Evolutionary conservation across 2,888 invertebrate genomes (phyloP), one percentile per base, ranked within the genome.

Genomic region (Dioctria rufipes): DNA sequence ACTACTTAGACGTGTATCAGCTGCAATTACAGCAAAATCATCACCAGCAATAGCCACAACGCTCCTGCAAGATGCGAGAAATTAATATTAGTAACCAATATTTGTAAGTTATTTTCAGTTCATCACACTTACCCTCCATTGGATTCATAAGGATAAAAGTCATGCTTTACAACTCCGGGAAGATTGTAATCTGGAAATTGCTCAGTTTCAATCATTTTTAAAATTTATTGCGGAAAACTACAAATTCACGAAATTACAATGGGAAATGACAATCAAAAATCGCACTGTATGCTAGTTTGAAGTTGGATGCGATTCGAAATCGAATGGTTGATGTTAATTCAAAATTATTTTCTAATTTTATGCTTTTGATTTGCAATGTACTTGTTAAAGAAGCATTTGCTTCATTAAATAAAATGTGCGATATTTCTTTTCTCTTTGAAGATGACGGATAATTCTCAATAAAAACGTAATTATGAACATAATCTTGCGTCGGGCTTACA

Each of bases 1-100:
- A 82, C 95, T 92, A 88, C 96, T 96, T 61, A 99, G 92, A 84
- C 99, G 94, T 0, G 97, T 98, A 87, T 99, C 99, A 0, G 97
- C 96, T 4, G 97, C 99, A 87, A 99, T 95, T 40, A 99, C 93
- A 25, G 95, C 96, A 89, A 95, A 99, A 88, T 98, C 96, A 63
- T 97, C 95, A 40, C 99, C 99, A 87, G 97, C 97, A 85, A 99
- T 95, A 40, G 98, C 99, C 71, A 98, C 95, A 80, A 98, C 93
- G 86, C 97, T 98, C 85, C 99, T 99, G 86, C 25, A 69, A 49
- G 2, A 37, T 39, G 46, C 0, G 25, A 25, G 25, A 25, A 25
- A 25, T 25, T 25, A 25, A 25, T 25, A 25, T 25, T 25, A 25
- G 0, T 25, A 25, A 25, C 25, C 25, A 25, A 25, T 25, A 25